Evolutionary conservation across 1,140 invertebrate species (phyloP), one percentile per base, ranked within the genome.

Genomic region (Calosoma granatense): DNA sequence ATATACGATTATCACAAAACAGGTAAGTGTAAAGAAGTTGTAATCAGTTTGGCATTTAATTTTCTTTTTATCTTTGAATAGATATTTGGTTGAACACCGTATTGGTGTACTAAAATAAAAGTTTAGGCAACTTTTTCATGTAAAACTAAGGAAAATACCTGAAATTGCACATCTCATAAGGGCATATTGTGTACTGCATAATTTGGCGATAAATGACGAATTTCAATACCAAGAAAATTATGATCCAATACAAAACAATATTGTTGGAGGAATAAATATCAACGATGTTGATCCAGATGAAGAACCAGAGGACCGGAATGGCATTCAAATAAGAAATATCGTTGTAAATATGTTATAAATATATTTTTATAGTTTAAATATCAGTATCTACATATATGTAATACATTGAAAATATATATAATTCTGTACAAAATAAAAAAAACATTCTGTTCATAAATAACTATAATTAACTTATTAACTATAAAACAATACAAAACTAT

Each of bases 21-120:
- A 2, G 26, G 26, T 36, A 36, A 36, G 26, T 36, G 26, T 9
- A 36, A 36, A 36, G 26, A 36, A 36, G n/a, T 36, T 36, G 26
- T 36, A 36, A n/a, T 36, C 26, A n/a, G 26, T 36, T 9, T 36
- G 26, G 26, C n/a, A 36, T 36, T 36, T 36, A 9, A 36, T 36
- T 36, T 36, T 36, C 26, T 36, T 36, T 36, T n/a, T 36, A 36
- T 9, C 26, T 36, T 36, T 36, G 26, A 36, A 36, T 36, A 36
- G 55, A 12, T 59, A 59, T 52, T n/a, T 61, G 3, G 59, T 61
- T 41, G 60, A 61, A 22, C 58, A 61, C 15, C 59, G 60, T 55
- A 56, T 57, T 53, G 60, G 60, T 20, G 6, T 57, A 22, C 41
- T 59, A 15, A 59, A 61, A 54, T 55, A 57, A 36, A 59, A 57